A percentile compares a stretch with the other conserved stretches of the same genome.
These are phyloP conservation scores for Diplosoma virens DNA, from an alignment of 23 tunicate genomes.

Conservation along the genomic window DNA sequence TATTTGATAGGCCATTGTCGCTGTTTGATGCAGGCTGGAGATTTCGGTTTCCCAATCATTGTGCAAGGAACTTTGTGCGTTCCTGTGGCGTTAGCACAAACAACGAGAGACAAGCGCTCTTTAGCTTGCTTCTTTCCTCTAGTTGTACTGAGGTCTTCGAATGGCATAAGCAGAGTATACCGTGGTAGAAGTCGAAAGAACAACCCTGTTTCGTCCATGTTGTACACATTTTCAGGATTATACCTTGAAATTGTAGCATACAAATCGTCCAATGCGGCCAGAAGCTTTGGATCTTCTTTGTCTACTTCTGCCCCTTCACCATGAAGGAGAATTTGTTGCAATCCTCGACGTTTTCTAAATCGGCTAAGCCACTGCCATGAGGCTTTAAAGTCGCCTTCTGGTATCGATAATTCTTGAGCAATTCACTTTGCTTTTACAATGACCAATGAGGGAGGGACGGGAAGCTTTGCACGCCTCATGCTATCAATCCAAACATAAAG, in stretches of 20 bases:
- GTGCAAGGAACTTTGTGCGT: slow-evolving; percentile 44
- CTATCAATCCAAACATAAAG: slow-evolving; percentile 48
- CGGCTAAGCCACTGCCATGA: slow-evolving; percentile 57
- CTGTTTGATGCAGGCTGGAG: slow-evolving; percentile 34
- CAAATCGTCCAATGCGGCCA: slow-evolving; percentile 21
- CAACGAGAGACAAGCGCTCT: slow-evolving; percentile 4
- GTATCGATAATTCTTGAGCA: slow-evolving; percentile 47
- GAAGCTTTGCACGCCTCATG: slow-evolving; percentile 54
- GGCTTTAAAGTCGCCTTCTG: slow-evolving; percentile 42
- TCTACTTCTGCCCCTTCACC: slow-evolving; percentile 53
- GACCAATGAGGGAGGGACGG: slow-evolving; percentile 23
- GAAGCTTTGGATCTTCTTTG: slow-evolving; percentile 40
- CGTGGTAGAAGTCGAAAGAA: slow-evolving; percentile 48
- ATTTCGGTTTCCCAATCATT: slow-evolving; percentile 46
- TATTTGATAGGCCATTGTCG: slow-evolving; percentile 35
- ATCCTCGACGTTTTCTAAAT: slow-evolving; percentile 36
- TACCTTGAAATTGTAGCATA: slow-evolving; percentile 32
- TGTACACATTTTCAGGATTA: slow-evolving; percentile 67
- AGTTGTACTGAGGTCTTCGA: slow-evolving; percentile 38
- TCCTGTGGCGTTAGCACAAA: slow-evolving; percentile 48
- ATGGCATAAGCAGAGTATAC: slow-evolving; percentile 30
- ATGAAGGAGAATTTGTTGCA: slow-evolving; percentile 32
- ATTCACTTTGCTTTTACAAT: slow-evolving; percentile 40
- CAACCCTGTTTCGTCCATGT: slow-evolving; percentile 68
- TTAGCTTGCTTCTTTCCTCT: slow-evolving; percentile 25